Evolutionary conservation across 2,113 vertebrate species (phyloP), one percentile per base, ranked within the genome.

Genomic region (Lophius piscatorius): DNA sequence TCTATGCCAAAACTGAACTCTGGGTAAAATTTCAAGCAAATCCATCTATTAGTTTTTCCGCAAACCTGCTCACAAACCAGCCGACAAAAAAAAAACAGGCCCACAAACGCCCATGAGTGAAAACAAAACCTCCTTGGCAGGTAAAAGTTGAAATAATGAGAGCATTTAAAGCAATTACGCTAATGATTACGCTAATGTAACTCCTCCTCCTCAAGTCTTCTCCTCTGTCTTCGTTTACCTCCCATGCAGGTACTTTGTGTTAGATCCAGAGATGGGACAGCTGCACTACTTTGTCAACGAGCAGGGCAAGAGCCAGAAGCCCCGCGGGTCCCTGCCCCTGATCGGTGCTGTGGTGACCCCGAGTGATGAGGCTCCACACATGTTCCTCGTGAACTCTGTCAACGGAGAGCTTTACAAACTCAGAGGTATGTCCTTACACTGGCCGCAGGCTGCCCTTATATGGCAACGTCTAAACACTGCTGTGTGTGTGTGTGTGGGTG

Each of bases 201-300:
- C 36, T 61, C 31, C 47, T 42, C 29, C 29, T 31, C 29, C 29
- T 31, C 29, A 9, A 1, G 29, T n/a, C 29, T 31, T 10, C 29
- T 7, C 46, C 34, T 38, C 60, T 55, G 6, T 75, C 14, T 63
- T 20, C 70, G 20, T 33, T 49, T 62, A 28, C 9, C 40, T 52
- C 41, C 34, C n/a, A 6, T 72, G 44, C 84, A 93, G 92, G 79
- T 93, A 91, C 79, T 98, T 98, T 48, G 93, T 98, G 51, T 85
- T 98, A 83, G 94, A 98, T 45, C 93, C 94, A 29, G 97, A 98
- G 51, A 80, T 92, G 16, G 94, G 94, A 18, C 87, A 94, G 83
- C 92, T 98, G 75, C 95, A 97, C 76, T 98, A 98, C 86, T 98
- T 94, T 13, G 94, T 98, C 88, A 96, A 92, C 9, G 97, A 98